Evolutionary conservation across 2,888 invertebrate species (phyloP), one percentile per base, ranked within the genome.

Genomic region (Sesia apiformis): DNA sequence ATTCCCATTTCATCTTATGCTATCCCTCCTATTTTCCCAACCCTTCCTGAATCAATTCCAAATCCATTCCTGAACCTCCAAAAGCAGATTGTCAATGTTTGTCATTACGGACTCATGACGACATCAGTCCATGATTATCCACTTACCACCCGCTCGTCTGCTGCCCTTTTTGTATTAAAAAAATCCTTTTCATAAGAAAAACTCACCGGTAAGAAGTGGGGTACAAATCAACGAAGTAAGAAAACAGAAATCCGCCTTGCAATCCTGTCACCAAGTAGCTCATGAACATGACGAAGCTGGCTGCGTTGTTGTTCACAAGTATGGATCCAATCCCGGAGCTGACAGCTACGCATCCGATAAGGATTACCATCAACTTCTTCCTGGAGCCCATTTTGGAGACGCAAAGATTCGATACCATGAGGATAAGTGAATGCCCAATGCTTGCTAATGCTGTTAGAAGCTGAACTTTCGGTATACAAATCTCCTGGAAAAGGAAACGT

Each of bases 121-220:
- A 23, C 23, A 23, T 23, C 23, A 23, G 23, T 23, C 23, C 23
- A 23, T 23, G 23, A 23, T 23, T 23, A 23, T 23, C 23, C 23
- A 23, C 23, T 1, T 23, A 23, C 23, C 23, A 23, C 23, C 23
- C 23, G 23, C 23, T 23, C 23, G 23, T 23, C 23, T 23, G 23
- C 23, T 2, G 23, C 23, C 23, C 1, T 23, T 23, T 23, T 23
- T 23, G 23, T 23, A 1, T 23, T 23, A 23, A 23, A 23, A 23
- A 23, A 23, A 23, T n/a, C 23, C 23, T 23, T 23, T 1, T 1
- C 23, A 23, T 23, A 23, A 23, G n/a, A 23, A 23, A 1, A 43
- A 43, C 46, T 43, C 4, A 53, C 53, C 53, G 41, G 39, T 53
- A 53, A 38, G 53, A 42, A 5, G 53, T 53, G 23, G 53, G 53